Evolutionary conservation across 2,888 invertebrate species (phyloP).

Genomic region (Andrena bucephala): DNA sequence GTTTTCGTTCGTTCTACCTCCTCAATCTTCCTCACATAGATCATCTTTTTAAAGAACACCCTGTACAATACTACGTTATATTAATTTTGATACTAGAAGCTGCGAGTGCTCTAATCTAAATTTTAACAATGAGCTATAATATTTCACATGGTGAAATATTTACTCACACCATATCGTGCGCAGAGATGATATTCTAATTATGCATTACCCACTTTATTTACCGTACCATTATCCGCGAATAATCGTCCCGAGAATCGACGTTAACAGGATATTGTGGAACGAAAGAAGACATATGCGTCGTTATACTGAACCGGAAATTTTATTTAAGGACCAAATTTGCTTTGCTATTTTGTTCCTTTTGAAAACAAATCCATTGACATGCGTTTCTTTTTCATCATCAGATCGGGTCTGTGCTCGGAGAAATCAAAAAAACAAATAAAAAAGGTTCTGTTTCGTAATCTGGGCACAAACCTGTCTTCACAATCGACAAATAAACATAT

Average conservation of each 20-base stretch:
- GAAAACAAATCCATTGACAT: constrained; percentile 71
- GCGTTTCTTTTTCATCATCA: constrained; percentile 50
- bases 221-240: neutral
- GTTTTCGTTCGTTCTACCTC: too few species aligned
- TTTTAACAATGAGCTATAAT: too few species aligned
- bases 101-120: too few species aligned
- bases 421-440: constrained; percentile 67
- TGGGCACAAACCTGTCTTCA: constrained; percentile 73
- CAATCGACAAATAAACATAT: constrained; percentile 67
- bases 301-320: constrained; percentile 73
- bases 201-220: neutral
- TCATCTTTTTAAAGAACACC: too few species aligned
- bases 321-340: constrained; percentile 72
- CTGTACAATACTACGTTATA: too few species aligned
- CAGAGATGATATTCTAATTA: neutral
- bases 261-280: constrained; percentile 4
- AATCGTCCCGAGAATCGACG: neutral
- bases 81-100: too few species aligned
- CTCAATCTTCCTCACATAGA: too few species aligned
- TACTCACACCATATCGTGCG: too few species aligned
- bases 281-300: constrained; percentile 35
- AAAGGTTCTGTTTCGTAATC: constrained; percentile 54
- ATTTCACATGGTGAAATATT: too few species aligned
- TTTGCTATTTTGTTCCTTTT: constrained; percentile 64
- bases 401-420: constrained; percentile 65